Percentiles rank a stretch among this genome's conserved stretches.
phyloP scores from a whole-genome alignment of 2,113 vertebrate species.

The Platycercus adscitus region DNA sequence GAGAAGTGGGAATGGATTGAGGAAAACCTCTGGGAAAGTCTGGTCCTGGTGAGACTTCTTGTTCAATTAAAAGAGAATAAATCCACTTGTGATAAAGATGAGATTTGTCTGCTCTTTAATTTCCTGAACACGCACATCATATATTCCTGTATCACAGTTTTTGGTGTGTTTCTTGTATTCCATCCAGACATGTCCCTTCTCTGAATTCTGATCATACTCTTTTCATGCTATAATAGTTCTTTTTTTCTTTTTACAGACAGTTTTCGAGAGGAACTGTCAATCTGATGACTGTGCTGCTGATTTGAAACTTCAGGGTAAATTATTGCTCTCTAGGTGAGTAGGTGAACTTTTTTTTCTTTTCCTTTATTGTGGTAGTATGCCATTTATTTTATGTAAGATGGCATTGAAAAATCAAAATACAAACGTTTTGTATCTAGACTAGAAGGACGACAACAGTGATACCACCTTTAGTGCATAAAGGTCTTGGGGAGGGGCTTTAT shows the following conservation, averaged over 20 bases:
- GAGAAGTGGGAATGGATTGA: background rate
- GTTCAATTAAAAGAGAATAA: background rate
- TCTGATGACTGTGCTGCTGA: slow-evolving; percentile 97
- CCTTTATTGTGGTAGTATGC: background rate
- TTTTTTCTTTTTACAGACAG: slow-evolving; percentile 80
- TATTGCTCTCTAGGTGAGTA: slow-evolving; percentile 90
- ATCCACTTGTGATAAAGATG: background rate
- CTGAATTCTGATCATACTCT: background rate
- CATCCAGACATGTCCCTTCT: background rate
- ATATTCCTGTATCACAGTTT: background rate
- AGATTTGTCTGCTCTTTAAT: background rate
- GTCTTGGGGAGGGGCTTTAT: background rate
- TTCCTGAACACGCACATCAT: background rate
- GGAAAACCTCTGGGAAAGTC: background rate
- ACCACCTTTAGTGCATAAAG: background rate
- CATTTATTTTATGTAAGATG: background rate
- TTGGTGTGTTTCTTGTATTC: background rate
- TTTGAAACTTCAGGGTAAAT: slow-evolving; percentile 87
- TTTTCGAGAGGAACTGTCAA: slow-evolving; percentile 96
- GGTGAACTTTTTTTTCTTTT: background rate
- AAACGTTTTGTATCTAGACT: background rate
- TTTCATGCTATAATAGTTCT: background rate
- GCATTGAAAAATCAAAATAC: background rate
- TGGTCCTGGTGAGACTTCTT: background rate
- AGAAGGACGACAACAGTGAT: background rate